These are phyloP conservation scores for Poecilobothrus nobilitatus DNA, from an alignment of 2,888 invertebrate genomes.

Conservation along the genomic window DNA sequence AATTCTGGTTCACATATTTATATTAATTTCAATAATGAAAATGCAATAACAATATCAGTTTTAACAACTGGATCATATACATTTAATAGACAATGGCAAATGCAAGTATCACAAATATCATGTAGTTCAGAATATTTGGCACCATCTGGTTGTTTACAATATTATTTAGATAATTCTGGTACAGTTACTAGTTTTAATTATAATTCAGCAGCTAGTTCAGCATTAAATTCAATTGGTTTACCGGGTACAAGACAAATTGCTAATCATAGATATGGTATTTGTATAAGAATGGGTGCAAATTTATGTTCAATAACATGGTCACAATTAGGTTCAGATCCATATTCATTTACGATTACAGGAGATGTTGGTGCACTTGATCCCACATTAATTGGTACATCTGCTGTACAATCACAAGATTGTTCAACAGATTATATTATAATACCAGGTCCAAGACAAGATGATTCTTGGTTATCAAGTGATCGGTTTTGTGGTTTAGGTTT, in stretches of 20 bases:
- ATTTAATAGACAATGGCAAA: constrained; percentile 64
- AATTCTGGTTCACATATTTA: constrained; percentile 72
- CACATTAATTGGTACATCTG: constrained; percentile 52
- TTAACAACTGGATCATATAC: constrained; percentile 53
- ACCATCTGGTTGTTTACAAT: constrained; percentile 70
- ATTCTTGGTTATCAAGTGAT: constrained; percentile 48
- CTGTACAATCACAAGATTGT: constrained; percentile 54
- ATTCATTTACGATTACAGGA: constrained; percentile 63
- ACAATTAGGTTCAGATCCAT: constrained; percentile 47
- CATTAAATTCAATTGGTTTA: constrained; percentile 47
- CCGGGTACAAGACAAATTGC: constrained; percentile 63
- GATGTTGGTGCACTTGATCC: constrained; percentile 59
- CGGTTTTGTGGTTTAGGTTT: constrained; percentile 70
- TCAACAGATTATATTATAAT: constrained; percentile 67
- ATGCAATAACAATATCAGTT: constrained; percentile 59
- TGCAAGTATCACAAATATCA: constrained; percentile 62
- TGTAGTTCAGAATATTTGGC: constrained; percentile 64
- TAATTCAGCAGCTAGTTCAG: constrained; percentile 53
- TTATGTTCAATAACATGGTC: constrained; percentile 64
- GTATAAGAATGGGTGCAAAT: constrained; percentile 63
- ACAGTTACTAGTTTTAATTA: constrained; percentile 70
- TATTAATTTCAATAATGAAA: constrained; percentile 61
- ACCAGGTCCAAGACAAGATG: constrained; percentile 54
- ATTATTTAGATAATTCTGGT: constrained; percentile 54
- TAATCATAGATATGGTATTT: constrained; percentile 67